These are phyloP conservation scores for Heterodera carotae DNA, from an alignment of 1,140 invertebrate species.

Conservation along the genomic window DNA sequence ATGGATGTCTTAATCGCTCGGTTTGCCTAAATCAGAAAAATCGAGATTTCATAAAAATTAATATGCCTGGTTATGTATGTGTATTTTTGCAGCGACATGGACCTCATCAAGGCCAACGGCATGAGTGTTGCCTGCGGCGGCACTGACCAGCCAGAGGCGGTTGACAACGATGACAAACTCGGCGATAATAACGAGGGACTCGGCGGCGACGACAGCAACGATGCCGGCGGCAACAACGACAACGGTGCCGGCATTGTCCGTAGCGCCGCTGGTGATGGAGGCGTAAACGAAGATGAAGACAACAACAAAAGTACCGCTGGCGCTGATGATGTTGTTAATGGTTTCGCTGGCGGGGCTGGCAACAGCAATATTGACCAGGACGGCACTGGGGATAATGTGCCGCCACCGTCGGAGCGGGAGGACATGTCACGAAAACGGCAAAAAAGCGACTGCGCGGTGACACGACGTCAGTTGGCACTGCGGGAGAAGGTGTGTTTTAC, in stretches of 20 bases:
- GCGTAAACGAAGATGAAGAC: not conserved
- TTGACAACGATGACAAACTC: not conserved
- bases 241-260: not conserved
- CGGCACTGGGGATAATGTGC: not conserved
- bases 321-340: not conserved
- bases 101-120: conserved; percentile 32
- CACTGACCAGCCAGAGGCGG: not conserved
- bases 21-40: too few relatives aligned
- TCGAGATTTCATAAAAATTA: too few relatives aligned
- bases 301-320: not conserved
- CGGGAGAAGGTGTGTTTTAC: conserved; percentile 7
- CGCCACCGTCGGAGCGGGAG: not conserved
- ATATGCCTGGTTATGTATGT: too few relatives aligned
- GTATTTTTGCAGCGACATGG: conserved; percentile 36
- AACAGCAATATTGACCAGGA: not conserved
- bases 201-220: not conserved
- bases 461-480: not conserved
- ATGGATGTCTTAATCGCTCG: too few relatives aligned
- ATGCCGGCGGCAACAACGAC: not conserved
- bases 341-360: not conserved
- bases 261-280: too few relatives aligned
- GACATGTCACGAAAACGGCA: not conserved
- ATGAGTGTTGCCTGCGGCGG: too few relatives aligned
- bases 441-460: not conserved
- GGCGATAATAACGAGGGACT: too few relatives aligned